These are phyloP conservation scores for Fistularia commersonii DNA, from an alignment of 2,797 vertebrate genomes.

Conservation along the genomic window DNA sequence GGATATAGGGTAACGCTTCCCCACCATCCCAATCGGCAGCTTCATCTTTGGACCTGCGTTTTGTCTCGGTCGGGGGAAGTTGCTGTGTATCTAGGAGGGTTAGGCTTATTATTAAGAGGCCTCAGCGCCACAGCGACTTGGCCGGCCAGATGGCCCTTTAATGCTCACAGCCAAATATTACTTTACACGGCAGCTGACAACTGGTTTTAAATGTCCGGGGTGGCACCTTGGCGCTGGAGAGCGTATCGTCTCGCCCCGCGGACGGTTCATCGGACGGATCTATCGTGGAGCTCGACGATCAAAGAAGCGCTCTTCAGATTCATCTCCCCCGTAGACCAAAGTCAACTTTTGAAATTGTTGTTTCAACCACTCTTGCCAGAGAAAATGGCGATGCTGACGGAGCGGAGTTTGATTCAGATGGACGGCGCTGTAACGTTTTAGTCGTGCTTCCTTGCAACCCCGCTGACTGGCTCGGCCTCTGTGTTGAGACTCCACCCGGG, in stretches of 20 bases:
- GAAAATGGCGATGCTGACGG: too few relatives aligned
- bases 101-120: conserved; percentile 24
- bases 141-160: conserved; percentile 9
- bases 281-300: too few relatives aligned
- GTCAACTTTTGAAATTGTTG: too few relatives aligned
- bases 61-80: conserved; percentile 1
- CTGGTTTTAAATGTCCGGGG: conserved; percentile 32
- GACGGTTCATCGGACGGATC: background rate
- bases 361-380: too few relatives aligned
- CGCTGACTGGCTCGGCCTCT: too few relatives aligned
- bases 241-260: conserved; percentile 18
- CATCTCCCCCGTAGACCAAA: too few relatives aligned
- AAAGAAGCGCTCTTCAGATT: too few relatives aligned
- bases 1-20: conserved; percentile 14
- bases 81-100: conserved; percentile 17
- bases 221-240: conserved; percentile 28
- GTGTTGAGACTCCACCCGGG: too few relatives aligned
- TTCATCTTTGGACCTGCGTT: conserved; percentile 2
- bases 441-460: too few relatives aligned
- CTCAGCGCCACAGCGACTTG: conserved; percentile 4
- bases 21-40: background rate
- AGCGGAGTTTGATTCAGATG: too few relatives aligned
- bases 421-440: too few relatives aligned
- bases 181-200: conserved; percentile 50
- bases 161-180: conserved; percentile 33